Base-by-base conservation (phyloP, 2,888 invertebrate genomes). In the Leptura quadrifasciata region DNA sequence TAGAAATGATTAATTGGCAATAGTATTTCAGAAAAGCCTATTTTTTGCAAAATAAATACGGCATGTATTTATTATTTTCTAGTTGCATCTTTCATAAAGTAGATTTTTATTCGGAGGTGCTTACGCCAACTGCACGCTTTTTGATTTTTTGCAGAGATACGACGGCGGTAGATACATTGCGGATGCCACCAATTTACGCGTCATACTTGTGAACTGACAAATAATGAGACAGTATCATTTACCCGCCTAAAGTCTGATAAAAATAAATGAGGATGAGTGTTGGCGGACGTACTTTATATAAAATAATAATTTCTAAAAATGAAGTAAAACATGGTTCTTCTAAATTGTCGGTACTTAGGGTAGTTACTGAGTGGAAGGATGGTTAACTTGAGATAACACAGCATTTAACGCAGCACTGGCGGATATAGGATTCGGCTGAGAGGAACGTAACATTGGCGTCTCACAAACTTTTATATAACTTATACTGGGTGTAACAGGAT, bases 231-330 rank as follows among this genome's bases (percentile, higher is more conserved):
- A 10, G 1, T 39, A 39, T 39, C 5, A 39, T 39, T 39, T 39
- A 39, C 10, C 35, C 35, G 35, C 35, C 35, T 39, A 67, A 47
- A n/a, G 24, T 52, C 67, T 54, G 21, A 54, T 67, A 67, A 52
- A 54, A 67, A 67, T 52, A 67, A 67, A 67, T 67, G 67, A 67
- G 54, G 52, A 67, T 67, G 17, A 27, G 18, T 9, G 35, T 10
- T 39, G 35, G 10, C 35, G 35, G 35, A 39, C 35, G 35, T 39
- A 10, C 35, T 9, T 10, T 39, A 39, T 39, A 39, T 39, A 39
- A 39, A n/a, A 39, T 39, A 10, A 10, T 10, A 6, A 39, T 39
- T 39, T 39, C 10, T 39, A 39, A 61, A 61, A 61, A 4, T 31
- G 17, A 31, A 20, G 2, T 20, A 10, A 18, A 27, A 57, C 18